Evolutionary conservation across 2,888 invertebrate genomes (phyloP).

Genomic region (Cryptus armator): DNA sequence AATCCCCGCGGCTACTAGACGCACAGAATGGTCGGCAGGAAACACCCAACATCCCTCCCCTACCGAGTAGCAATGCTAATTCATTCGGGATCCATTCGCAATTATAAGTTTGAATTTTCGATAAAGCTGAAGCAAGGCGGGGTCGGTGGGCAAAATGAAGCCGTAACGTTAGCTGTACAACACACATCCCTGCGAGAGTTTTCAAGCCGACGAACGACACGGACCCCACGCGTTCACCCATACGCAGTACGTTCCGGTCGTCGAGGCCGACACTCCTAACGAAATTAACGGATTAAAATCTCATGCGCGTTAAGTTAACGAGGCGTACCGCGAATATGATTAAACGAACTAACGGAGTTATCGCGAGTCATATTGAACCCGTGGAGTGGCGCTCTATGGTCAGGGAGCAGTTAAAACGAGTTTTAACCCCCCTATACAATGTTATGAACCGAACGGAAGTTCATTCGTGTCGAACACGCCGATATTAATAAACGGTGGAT

Average conservation of each 20-base stretch:
- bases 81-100: conserved; percentile 52
- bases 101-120: conserved; percentile 63
- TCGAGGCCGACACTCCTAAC: conserved; percentile 70
- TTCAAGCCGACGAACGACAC: conserved; percentile 4
- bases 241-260: conserved; percentile 28
- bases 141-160: not conserved
- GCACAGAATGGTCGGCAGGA: not conserved
- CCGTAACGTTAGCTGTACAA: too few species aligned
- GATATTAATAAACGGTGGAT: conserved; percentile 11
- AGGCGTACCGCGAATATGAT: conserved; percentile 78
- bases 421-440: conserved; percentile 70
- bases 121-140: conserved; percentile 2
- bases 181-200: not conserved
- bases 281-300: conserved; percentile 76
- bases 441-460: conserved; percentile 49
- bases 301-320: conserved; percentile 79
- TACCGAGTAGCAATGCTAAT: conserved; percentile 52
- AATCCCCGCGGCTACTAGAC: conserved; percentile 9
- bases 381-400: not conserved
- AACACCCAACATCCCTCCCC: conserved; percentile 2
- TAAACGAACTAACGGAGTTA: conserved; percentile 76
- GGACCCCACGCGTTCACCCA: conserved; percentile 16
- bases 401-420: conserved; percentile 74
- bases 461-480: conserved; percentile 5
- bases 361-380: conserved; percentile 74